Conservation (phyloP, 1,140 invertebrate genomes). For the Heliothis subflexa region DNA sequence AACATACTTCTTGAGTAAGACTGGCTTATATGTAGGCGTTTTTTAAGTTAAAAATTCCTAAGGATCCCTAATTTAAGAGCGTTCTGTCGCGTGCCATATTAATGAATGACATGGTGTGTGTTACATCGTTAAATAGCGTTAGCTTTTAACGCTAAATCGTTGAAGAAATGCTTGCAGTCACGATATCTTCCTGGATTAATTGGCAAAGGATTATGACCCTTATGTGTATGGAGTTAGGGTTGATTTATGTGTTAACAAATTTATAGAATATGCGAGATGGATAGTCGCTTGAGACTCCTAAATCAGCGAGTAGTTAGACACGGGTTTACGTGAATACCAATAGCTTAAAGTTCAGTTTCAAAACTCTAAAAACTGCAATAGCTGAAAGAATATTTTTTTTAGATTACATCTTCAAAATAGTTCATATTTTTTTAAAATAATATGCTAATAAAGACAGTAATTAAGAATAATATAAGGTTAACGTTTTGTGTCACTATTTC, state of each 20-base stretch:
- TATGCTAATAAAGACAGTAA: too few species aligned
- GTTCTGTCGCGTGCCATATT: slow-evolving; percentile 52
- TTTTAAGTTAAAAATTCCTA: not conserved
- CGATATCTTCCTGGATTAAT: slow-evolving; percentile 43
- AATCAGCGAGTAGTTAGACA: too few species aligned
- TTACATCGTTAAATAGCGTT: slow-evolving; percentile 48
- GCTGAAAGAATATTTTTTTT: too few species aligned
- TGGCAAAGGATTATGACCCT: slow-evolving; percentile 28
- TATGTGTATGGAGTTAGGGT: not conserved
- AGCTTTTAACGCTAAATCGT: slow-evolving; percentile 42
- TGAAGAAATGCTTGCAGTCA: slow-evolving; percentile 53
- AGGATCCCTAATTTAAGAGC: slow-evolving; percentile 17
- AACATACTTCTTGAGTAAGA: too few species aligned
- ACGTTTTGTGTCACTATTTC: too few species aligned
- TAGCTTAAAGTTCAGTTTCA: too few species aligned
- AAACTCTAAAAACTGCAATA: too few species aligned
- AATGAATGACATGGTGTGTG: slow-evolving; percentile 47
- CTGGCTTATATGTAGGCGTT: too few species aligned
- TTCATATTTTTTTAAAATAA: too few species aligned
- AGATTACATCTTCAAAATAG: too few species aligned
- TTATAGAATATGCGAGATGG: not conserved
- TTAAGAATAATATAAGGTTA: too few species aligned
- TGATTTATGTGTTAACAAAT: not conserved
- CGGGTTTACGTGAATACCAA: too few species aligned
- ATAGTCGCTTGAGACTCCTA: not conserved